A percentile compares a stretch with the other conserved stretches of the same genome.
phyloP scores from a whole-genome alignment of 1,140 invertebrate species.

The Geopemphigus sp. region DNA sequence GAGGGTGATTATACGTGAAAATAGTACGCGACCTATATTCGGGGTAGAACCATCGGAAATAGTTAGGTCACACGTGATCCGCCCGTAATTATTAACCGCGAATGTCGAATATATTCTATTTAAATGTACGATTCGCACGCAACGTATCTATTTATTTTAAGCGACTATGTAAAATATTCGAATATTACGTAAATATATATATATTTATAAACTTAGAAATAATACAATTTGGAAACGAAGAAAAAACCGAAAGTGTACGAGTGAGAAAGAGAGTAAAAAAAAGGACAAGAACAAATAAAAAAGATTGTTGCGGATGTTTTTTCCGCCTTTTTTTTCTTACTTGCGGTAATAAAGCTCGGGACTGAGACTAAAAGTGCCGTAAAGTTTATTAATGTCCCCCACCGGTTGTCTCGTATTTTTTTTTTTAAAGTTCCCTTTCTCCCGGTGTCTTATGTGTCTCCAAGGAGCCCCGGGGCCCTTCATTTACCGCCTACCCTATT shows the following conservation, averaged over 20 bases:
- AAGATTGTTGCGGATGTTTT: conserved; percentile 37
- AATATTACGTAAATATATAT: no score
- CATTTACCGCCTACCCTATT: conserved; percentile 40
- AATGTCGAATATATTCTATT: not conserved
- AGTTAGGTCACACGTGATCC: not conserved
- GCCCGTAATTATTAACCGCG: not conserved
- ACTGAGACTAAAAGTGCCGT: conserved; percentile 49
- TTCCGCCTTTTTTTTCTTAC: conserved; percentile 28
- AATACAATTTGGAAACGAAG: not conserved
- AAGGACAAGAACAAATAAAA: conserved; percentile 41
- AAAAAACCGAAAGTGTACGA: no score
- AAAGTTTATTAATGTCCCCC: conserved; percentile 50
- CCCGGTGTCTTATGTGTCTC: conserved; percentile 48
- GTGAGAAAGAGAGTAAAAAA: not conserved
- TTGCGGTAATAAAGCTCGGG: conserved; percentile 46
- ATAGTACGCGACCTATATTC: not conserved
- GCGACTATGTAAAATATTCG: no score
- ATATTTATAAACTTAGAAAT: not conserved
- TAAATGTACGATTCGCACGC: no score
- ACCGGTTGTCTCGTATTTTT: conserved; percentile 46
- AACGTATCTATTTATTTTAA: not conserved
- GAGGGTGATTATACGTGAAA: not conserved
- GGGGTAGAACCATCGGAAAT: not conserved
- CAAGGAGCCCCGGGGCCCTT: conserved; percentile 41
- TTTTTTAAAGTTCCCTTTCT: conserved; percentile 45